Evolutionary conservation across 2,797 vertebrate species (phyloP).

Genomic region (Epinephelus awoara): DNA sequence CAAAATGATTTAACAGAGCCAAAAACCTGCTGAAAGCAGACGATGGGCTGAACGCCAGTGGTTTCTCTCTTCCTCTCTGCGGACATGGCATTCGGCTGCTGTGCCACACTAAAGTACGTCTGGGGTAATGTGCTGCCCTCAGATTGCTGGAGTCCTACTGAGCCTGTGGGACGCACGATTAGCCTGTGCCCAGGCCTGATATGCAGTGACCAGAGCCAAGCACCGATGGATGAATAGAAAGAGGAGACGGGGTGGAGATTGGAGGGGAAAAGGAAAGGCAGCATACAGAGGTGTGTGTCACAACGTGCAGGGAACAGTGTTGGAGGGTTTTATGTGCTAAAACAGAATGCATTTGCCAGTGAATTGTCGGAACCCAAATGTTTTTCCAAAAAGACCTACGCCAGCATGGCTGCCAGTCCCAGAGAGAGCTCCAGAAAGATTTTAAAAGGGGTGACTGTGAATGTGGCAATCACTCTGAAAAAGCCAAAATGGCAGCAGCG

Average conservation of each 20-base stretch:
- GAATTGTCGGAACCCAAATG: slow-evolving; percentile 23
- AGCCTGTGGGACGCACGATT: slow-evolving; percentile 70
- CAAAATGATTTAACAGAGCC: slow-evolving; percentile 59
- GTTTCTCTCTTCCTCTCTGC: slow-evolving; percentile 35
- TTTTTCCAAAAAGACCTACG: slow-evolving; percentile 23
- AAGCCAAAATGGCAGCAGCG: slow-evolving; percentile 18
- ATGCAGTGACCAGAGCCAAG: slow-evolving; percentile 56
- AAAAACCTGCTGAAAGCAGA: slow-evolving; percentile 61
- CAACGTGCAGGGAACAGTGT: slow-evolving; percentile 23
- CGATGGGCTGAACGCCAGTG: slow-evolving; percentile 46
- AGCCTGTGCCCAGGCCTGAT: slow-evolving; percentile 65
- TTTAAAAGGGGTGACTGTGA: slow-evolving; percentile 39
- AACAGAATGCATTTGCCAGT: slow-evolving; percentile 32
- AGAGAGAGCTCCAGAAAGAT: slow-evolving; percentile 26
- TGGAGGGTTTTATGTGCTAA: background rate
- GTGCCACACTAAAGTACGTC: slow-evolving; percentile 57
- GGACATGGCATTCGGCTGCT: slow-evolving; percentile 64
- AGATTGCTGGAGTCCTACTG: slow-evolving; percentile 66
- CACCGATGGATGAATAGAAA: slow-evolving; percentile 52
- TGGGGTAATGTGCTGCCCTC: slow-evolving; percentile 65
- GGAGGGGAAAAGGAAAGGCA: slow-evolving; percentile 4
- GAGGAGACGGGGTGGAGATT: slow-evolving; percentile 10
- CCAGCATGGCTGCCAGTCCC: background rate
- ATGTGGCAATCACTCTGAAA: slow-evolving; percentile 43
- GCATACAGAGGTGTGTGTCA: slow-evolving; percentile 17